These are phyloP conservation scores for Hipparchia sbordonii DNA, from an alignment of 2,888 invertebrate genomes.

Conservation along the genomic window DNA sequence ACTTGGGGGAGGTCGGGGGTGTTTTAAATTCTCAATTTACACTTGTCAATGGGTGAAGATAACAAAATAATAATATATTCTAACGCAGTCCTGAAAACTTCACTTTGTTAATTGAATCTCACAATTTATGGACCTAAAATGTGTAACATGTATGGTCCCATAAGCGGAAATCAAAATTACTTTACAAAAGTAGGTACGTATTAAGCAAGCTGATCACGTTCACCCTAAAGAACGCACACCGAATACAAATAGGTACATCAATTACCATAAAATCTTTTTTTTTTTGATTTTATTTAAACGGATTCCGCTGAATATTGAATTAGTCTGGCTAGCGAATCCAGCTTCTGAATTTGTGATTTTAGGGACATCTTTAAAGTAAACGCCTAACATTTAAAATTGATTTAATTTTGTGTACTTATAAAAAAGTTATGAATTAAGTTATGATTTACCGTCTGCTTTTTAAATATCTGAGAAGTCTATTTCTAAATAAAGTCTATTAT, in stretches of 20 bases:
- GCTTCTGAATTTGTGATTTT: conserved; percentile 4
- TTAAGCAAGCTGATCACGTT: conserved; percentile 67
- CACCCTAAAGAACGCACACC: conserved; percentile 55
- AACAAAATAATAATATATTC: no score
- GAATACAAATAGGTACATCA: conserved; percentile 60
- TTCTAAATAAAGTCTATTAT: no score
- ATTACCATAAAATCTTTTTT: conserved; percentile 26
- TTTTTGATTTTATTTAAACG: conserved; percentile 23
- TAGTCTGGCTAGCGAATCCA: not conserved
- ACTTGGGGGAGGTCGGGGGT: no score
- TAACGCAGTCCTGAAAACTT: not conserved
- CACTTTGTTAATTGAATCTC: conserved; percentile 2
- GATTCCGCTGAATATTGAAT: conserved; percentile 21
- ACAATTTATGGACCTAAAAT: not conserved
- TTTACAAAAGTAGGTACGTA: conserved; percentile 53
- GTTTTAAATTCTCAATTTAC: no score
- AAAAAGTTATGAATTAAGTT: no score
- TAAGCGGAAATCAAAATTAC: conserved; percentile 71
- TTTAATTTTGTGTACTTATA: no score
- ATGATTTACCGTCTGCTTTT: no score
- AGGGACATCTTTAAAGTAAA: not conserved
- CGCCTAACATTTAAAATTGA: not conserved
- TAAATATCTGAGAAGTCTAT: no score
- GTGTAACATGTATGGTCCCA: conserved; percentile 2
- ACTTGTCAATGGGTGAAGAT: no score